phyloP scores from a whole-genome alignment of 1,140 invertebrate genomes.

The Eriosoma lanigerum region DNA sequence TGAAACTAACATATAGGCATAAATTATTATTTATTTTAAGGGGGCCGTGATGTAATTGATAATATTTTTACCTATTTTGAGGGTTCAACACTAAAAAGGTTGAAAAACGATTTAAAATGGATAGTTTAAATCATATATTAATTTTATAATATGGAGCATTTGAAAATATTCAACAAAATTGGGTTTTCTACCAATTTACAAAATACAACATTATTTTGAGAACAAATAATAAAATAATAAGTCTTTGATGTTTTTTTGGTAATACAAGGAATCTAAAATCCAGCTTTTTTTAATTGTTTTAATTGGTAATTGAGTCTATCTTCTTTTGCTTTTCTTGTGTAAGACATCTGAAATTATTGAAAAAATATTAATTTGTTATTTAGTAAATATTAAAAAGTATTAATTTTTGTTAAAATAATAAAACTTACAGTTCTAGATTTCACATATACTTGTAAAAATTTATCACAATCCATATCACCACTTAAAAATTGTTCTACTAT shows the following conservation, averaged over 20 bases:
- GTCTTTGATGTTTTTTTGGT: not conserved
- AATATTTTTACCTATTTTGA: too few relatives aligned
- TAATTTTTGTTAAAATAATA: not conserved
- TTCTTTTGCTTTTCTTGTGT: conserved; percentile 73
- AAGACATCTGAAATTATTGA: conserved; percentile 61
- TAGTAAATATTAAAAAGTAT: not conserved
- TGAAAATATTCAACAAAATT: not conserved
- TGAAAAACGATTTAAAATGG: too few relatives aligned
- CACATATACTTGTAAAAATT: conserved; percentile 71
- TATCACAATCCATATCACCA: conserved; percentile 73
- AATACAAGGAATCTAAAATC: conserved; percentile 56
- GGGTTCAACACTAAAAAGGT: too few relatives aligned
- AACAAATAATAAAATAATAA: not conserved
- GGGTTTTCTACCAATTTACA: too few relatives aligned
- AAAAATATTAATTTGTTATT: conserved; percentile 11
- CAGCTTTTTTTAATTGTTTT: conserved; percentile 67
- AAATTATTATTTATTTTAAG: too few relatives aligned
- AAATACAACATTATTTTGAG: too few relatives aligned
- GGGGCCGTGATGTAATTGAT: too few relatives aligned
- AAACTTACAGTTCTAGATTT: conserved; percentile 64
- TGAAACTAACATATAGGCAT: too few relatives aligned
- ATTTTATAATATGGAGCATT: not conserved
- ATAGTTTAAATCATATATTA: not conserved
- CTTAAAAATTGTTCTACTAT: conserved; percentile 75
- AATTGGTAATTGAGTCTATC: conserved; percentile 75